Evolutionary conservation across 2,888 invertebrate genomes (phyloP).

Genomic region (Trichopria drosophilae): DNA sequence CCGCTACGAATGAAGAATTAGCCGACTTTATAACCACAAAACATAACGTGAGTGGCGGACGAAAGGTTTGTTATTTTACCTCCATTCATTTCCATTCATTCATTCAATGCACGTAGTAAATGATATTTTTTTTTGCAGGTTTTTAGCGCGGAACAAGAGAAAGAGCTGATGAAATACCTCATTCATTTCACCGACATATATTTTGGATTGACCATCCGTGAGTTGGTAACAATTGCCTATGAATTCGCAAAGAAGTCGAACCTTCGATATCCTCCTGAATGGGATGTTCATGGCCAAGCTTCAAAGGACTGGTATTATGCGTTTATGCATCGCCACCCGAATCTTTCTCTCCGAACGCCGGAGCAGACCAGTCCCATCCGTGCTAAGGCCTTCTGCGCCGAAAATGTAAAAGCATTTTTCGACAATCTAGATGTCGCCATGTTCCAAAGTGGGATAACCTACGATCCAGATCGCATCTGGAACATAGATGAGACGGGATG

Average conservation of each 20-base stretch:
- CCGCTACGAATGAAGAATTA: conserved; percentile 7
- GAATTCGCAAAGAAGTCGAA: conserved; percentile 9
- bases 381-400: conserved; percentile 15
- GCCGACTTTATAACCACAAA: conserved; percentile 1
- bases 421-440: conserved; percentile 10
- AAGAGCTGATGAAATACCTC: conserved; percentile 8
- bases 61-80: conserved; percentile 1
- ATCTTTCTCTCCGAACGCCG: conserved; percentile 13
- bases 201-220: conserved; percentile 13
- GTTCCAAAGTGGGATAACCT: too few relatives aligned
- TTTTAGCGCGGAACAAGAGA: conserved; percentile 3
- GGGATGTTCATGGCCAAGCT: conserved; percentile 14
- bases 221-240: conserved; percentile 14
- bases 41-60: not conserved
- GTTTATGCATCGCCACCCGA: conserved; percentile 13
- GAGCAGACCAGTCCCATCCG: conserved; percentile 16
- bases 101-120: too few relatives aligned
- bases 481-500: conserved; percentile 4
- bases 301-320: conserved; percentile 13
- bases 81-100: not conserved
- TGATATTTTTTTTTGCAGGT: conserved; percentile 6
- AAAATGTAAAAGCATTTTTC: conserved; percentile 15
- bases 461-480: too few relatives aligned
- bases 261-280: conserved; percentile 12
- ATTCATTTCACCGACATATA: not conserved